Base-by-base conservation (phyloP, 2,113 vertebrate species). In the Antechinus flavipes region DNA sequence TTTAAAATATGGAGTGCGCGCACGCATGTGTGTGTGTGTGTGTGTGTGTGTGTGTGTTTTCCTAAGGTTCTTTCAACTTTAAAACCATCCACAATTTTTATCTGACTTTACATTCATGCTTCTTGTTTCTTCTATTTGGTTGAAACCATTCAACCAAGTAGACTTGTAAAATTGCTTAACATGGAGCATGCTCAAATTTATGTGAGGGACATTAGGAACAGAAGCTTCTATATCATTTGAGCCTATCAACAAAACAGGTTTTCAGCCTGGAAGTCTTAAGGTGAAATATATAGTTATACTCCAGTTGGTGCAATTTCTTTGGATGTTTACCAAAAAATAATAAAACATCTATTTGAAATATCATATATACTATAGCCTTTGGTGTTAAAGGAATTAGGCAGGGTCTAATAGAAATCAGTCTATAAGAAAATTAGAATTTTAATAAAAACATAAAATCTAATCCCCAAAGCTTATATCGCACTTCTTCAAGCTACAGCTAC, bases 201-300 rank as follows among this genome's bases (percentile, higher is more conserved):
- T 42, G 7, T 84, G 68, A 23, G 19, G 19, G n/a, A 6, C 68
- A 84, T 84, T 84, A 19, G 42, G n/a, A 2, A 84, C 6, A 84
- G 68, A 42, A 6, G 0, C 10, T 84, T 84, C 3, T 5, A 0
- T 95, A 93, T 42, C 19, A 49, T 96, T 93, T 97, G 76, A 2
- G 61, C 3, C 35, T 22, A 46, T 0, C 0, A 0, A 12, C n/a
- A 23, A 42, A 84, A 84, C n/a, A 84, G 68, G 68, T 84, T 84
- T 84, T 84, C n/a, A 42, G 5, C n/a, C n/a, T 84, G 19, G 19
- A 84, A 42, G n/a, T 84, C n/a, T 42, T 42, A 84, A 84, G 68
- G n/a, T 84, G n/a, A 84, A 84, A 84, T 84, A 84, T 42, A 42
- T 42, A 84, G 68, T 84, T 84, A 84, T n/a, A 42, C n/a, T 84